Base-by-base conservation (phyloP, 2,797 vertebrate species). In the Phoebastria nigripes region DNA sequence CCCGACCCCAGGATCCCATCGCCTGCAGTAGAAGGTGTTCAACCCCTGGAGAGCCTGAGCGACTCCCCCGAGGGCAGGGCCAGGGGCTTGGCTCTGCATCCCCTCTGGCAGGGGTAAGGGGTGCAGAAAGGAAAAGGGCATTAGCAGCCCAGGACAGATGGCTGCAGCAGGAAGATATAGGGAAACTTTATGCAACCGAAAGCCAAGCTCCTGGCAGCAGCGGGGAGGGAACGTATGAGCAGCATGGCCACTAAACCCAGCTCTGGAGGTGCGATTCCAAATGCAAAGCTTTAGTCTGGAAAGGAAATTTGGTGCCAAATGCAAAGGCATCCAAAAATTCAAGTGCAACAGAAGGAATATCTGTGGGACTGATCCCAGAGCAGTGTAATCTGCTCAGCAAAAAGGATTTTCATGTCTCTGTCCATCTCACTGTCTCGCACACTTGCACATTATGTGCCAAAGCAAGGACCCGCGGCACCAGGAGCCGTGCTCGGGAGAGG, bases 201-300 rank as follows among this genome's bases (percentile, higher is more conserved):
- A 76, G 35, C 54, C 42, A 1, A 71, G 82, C 62, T 95, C 37
- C 87, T 80, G 84, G 87, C 82, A 82, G 87, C 84, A 74, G 56
- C 1, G 2, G 31, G 52, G 76, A 88, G 76, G 41, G 65, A 81
- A 35, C 0, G 17, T 90, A 63, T 78, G 93, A 96, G 93, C 84
- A 94, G 91, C 95, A 96, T 87, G 94, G 97, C 92, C 94, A 91
- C 97, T 93, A 91, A 96, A 96, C 93, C 80, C 58, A 9, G 87
- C 97, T 95, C 89, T 28, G 6, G 42, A 65, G 95, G 91, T 94
- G 87, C 5, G 74, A 49, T 97, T 95, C 96, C 94, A 97, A 86
- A 81, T 63, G 92, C 56, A 80, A 54, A 95, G 94, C 63, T 88
- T 82, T 69, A 77, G 90, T 95, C 84, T 82, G 93, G 90, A 65